Evolutionary conservation across 2,797 vertebrate genomes (phyloP).

Genomic region (Gymnocypris eckloni): DNA sequence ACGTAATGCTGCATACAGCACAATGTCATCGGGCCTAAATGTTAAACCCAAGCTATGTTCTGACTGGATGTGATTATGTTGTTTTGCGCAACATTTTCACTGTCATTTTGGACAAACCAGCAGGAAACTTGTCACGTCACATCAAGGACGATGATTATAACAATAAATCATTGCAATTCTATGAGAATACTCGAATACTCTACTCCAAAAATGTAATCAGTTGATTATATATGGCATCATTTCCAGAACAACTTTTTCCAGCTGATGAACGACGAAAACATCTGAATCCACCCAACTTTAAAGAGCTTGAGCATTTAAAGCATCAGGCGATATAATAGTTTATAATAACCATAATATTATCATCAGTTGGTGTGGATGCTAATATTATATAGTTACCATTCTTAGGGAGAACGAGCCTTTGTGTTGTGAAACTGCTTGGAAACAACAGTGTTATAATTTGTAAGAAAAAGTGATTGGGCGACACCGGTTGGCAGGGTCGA

Average conservation of each 20-base stretch:
- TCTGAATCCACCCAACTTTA: too few species aligned
- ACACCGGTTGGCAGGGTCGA: conserved; percentile 38
- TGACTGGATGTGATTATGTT: not conserved
- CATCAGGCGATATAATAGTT: not conserved
- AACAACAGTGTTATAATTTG: not conserved
- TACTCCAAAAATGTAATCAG: not conserved
- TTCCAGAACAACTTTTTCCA: too few species aligned
- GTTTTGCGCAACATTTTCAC: not conserved
- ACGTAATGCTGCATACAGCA: not conserved
- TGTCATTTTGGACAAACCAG: not conserved
- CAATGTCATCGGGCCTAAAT: not conserved
- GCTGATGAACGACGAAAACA: too few species aligned
- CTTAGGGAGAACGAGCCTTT: not conserved
- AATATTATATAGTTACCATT: not conserved
- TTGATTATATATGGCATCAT: not conserved
- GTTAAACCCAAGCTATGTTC: not conserved
- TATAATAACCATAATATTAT: not conserved
- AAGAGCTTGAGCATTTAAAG: not conserved
- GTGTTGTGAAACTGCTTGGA: too few species aligned
- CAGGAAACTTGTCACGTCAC: not conserved
- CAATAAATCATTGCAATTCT: not conserved
- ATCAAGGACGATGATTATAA: not conserved
- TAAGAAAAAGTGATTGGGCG: not conserved
- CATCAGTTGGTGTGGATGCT: not conserved
- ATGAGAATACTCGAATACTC: not conserved